Percentiles rank a stretch among this genome's conserved stretches.
These are phyloP conservation scores for Pinna nobilis DNA, from an alignment of 1,140 invertebrate genomes.

Conservation along the genomic window DNA sequence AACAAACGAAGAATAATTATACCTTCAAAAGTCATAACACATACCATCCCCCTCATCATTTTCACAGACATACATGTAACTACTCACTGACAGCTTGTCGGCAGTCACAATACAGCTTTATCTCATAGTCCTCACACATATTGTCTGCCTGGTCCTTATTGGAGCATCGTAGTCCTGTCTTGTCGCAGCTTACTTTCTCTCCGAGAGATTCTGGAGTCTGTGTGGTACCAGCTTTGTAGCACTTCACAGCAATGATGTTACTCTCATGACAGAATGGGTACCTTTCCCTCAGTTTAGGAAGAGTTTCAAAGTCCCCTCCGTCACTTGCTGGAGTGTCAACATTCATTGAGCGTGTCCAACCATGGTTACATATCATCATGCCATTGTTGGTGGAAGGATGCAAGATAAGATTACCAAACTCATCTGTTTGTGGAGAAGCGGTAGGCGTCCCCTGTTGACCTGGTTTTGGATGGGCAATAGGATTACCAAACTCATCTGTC, in stretches of 20 bases:
- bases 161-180: constrained; percentile 50
- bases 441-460: neutral
- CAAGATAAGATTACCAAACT: neutral
- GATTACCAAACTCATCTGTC: neutral
- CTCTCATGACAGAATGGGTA: constrained; percentile 49
- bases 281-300: constrained; percentile 53
- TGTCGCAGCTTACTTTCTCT: constrained; percentile 56
- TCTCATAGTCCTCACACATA: constrained; percentile 67
- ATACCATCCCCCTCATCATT: no score
- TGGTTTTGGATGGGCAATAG: constrained; percentile 6
- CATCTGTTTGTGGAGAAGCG: neutral
- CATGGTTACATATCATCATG: constrained; percentile 49
- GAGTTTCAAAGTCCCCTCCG: constrained; percentile 57
- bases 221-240: constrained; percentile 40
- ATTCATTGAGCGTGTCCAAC: constrained; percentile 59
- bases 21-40: no score
- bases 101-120: constrained; percentile 73
- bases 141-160: constrained; percentile 46
- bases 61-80: no score
- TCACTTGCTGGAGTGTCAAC: constrained; percentile 42
- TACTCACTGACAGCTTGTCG: neutral
- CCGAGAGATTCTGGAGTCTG: constrained; percentile 39
- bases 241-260: constrained; percentile 49
- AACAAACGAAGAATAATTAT: no score
- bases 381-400: constrained; percentile 7